A percentile compares a stretch with the other conserved stretches of the same genome.
phyloP scores from a whole-genome alignment of 2,113 vertebrate species.

The Gobius niger region DNA sequence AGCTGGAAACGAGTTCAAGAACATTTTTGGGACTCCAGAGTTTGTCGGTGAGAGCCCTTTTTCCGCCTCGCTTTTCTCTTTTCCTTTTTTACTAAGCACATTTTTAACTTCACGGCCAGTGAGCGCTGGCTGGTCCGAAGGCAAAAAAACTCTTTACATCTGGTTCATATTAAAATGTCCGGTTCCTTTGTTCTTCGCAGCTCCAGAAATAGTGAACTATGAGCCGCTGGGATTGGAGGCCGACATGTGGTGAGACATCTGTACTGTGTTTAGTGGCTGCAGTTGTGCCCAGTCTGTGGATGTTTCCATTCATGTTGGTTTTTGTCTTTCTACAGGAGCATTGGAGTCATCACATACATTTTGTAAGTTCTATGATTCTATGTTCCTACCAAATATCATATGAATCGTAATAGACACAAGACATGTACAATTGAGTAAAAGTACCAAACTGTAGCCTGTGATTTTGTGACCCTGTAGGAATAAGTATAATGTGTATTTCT shows the following conservation, averaged over 20 bases:
- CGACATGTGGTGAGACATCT: constrained; percentile 92
- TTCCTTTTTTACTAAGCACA: background rate
- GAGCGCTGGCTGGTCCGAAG: background rate
- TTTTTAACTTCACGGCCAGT: background rate
- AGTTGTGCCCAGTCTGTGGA: background rate
- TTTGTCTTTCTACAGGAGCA: constrained; percentile 82
- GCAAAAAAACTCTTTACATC: constrained; percentile 43
- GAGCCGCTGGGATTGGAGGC: constrained; percentile 95
- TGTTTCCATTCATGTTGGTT: constrained; percentile 21
- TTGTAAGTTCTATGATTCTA: constrained; percentile 79
- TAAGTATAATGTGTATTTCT: background rate
- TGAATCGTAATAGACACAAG: background rate
- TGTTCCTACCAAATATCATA: background rate
- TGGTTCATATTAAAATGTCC: constrained; percentile 46
- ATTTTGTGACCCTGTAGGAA: too few relatives aligned
- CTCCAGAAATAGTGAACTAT: constrained; percentile 97
- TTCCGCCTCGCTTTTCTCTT: too few relatives aligned
- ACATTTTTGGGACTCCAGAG: constrained; percentile 96
- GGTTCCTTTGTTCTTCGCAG: constrained; percentile 70
- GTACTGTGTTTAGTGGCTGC: background rate
- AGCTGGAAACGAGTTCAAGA: constrained; percentile 96
- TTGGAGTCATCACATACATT: constrained; percentile 96
- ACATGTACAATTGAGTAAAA: too few relatives aligned
- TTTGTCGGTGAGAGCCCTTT: constrained; percentile 85
- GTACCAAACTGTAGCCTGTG: too few relatives aligned